Base-by-base conservation (phyloP, 2,113 vertebrate species). In the Neogobius melanostomus region DNA sequence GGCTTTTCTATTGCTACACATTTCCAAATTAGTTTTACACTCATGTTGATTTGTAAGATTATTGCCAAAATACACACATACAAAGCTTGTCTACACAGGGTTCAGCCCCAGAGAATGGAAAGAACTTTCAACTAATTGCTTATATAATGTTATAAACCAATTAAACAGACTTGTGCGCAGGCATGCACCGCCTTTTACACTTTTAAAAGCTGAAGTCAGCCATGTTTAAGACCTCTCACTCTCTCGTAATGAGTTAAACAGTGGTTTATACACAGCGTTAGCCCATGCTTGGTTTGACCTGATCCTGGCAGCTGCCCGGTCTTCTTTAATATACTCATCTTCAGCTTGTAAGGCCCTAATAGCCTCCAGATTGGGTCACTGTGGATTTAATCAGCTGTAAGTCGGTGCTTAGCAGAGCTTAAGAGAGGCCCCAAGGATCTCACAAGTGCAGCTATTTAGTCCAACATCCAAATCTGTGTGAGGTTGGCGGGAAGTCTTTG, bases 281-380 rank as follows among this genome's bases (percentile, higher is more conserved):
- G 57, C 68, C 28, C 3, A 21, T 5, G 59, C 57, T 69, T 82
- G 70, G 79, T 81, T 85, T 16, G 3, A 77, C 75, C 72, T 5
- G 68, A 77, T 83, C 69, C 71, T 50, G 69, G 75, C 57, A 15
- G 3, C 71, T 77, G 80, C 63, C 54, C 52, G 7, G 7, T 59
- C 61, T 59, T 79, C 63, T 86, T 64, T 85, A 78, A 83, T 80
- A 79, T 71, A 69, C 51, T 79, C 72, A 66, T 86, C 79, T 85
- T 81, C 74, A 72, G 66, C 74, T 68, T 61, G 64, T 56, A 72
- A 81, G 42, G 6, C 53, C 50, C 84, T 84, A 77, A 84, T 76
- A 76, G 77, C 84, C 82, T 84, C 53, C 81, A 81, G 83, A 78
- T 66, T 60, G 46, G 77, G 75, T 83, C 78, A 65, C 63, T 82